Base-by-base conservation (phyloP, 2,888 invertebrate genomes). In the Coronaproctus castanopsis region DNA sequence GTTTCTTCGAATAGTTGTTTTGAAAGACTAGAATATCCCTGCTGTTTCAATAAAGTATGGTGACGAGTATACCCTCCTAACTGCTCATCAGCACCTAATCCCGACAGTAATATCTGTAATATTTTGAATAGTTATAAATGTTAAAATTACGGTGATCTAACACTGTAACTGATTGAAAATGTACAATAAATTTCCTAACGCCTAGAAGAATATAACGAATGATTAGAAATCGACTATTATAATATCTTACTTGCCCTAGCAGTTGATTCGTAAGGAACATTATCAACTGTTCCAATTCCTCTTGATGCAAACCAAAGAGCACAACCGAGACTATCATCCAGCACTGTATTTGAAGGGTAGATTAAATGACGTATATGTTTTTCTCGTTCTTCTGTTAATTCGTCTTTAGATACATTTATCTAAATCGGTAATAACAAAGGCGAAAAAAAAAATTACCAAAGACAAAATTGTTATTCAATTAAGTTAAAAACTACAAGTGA, bases 31-130 rank as follows among this genome's bases (percentile, higher is more conserved):
- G 67, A 62, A 78, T 79, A 70, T 66, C 74, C 69, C 73, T 70
- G 78, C 66, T 75, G 77, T 67, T 75, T 78, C 61, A 79, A 80
- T 2, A 80, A 80, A 65, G 81, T 84, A 67, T 91, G 78, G 69
- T 97, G 95, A 62, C 92, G 78, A 48, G 83, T 82, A 70, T 97
- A 97, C 1, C 97, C 97, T 55, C 90, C 95, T 69, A 97, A 85
- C 63, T 96, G 77, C 74, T 98, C 98, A 77, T 98, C 98, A 1
- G 97, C 96, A 5, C 97, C 97, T 76, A 90, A 90, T 48, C 97
- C 97, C 66, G 87, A 74, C 64, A 95, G 71, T 62, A 92, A 72
- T 21, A 91, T 78, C 86, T 87, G 65, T 21, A 71, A 69, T 62
- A 64, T 36, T 24, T 58, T 53, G 52, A 55, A 21, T 54, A 20